phyloP scores from a whole-genome alignment of 2,797 vertebrate genomes.

The Liasis olivaceus region DNA sequence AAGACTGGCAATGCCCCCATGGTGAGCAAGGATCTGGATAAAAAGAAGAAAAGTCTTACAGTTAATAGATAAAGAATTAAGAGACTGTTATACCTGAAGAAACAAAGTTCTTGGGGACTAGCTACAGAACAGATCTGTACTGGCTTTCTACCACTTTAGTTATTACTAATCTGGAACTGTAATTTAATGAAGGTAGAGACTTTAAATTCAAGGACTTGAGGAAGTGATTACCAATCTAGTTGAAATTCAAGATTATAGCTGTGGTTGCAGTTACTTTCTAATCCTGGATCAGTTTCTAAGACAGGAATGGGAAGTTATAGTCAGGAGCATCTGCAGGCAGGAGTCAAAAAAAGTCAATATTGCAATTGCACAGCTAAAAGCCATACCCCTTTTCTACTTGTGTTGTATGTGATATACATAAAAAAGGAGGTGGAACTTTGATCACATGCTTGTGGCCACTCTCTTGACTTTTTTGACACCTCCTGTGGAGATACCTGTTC shows the following conservation, averaged over 20 bases:
- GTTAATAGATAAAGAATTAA: conserved; percentile 45
- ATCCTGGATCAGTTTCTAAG: not conserved
- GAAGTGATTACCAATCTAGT: not conserved
- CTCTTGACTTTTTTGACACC: too few species aligned
- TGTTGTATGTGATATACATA: too few species aligned
- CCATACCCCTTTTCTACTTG: too few species aligned
- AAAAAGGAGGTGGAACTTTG: too few species aligned
- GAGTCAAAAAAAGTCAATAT: too few species aligned
- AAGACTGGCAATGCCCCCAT: conserved; percentile 72
- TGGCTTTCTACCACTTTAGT: not conserved
- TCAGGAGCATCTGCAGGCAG: too few species aligned
- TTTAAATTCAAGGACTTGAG: not conserved
- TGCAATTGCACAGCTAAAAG: too few species aligned
- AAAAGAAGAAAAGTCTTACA: conserved; percentile 61
- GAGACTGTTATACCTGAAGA: not conserved
- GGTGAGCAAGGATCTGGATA: conserved; percentile 67
- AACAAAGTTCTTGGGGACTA: not conserved
- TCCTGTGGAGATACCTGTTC: too few species aligned
- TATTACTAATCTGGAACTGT: not conserved
- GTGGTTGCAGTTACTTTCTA: not conserved
- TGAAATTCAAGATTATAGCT: not conserved
- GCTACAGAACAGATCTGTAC: not conserved
- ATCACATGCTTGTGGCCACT: too few species aligned
- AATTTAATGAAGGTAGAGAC: not conserved
- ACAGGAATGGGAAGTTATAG: too few species aligned